A percentile compares a stretch with the other conserved stretches of the same genome.
These are phyloP conservation scores for Perdita meconis DNA, from an alignment of 2,888 invertebrate genomes.

Conservation along the genomic window DNA sequence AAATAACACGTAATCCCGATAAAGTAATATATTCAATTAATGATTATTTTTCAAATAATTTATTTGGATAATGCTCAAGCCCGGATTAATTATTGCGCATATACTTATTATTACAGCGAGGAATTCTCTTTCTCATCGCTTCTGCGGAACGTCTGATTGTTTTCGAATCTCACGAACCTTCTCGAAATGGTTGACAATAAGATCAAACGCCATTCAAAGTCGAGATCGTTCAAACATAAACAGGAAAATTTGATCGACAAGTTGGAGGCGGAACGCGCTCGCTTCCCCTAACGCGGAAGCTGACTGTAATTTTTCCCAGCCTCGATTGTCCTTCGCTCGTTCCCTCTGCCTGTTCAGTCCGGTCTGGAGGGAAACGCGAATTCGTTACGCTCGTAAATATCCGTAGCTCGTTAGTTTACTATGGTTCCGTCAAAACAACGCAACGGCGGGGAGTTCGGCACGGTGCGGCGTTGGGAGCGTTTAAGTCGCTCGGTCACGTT, in stretches of 20 bases:
- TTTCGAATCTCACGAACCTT: not conserved
- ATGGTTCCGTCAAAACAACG: slow-evolving; percentile 44
- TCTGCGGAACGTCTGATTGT: not conserved
- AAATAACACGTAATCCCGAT: too few relatives aligned
- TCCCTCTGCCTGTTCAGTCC: too few relatives aligned
- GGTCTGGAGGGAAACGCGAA: slow-evolving; percentile 20
- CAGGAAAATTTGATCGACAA: too few relatives aligned
- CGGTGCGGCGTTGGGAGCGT: slow-evolving; percentile 18
- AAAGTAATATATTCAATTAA: too few relatives aligned
- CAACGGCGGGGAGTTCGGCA: not conserved
- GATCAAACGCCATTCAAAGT: too few relatives aligned
- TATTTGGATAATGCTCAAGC: too few relatives aligned
- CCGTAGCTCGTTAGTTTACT: slow-evolving; percentile 30
- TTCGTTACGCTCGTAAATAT: slow-evolving; percentile 52
- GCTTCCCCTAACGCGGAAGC: not conserved
- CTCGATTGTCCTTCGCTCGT: slow-evolving; percentile 9
- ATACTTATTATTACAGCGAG: slow-evolving; percentile 1
- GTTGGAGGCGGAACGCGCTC: not conserved
- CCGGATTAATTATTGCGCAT: not conserved
- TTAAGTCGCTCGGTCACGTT: slow-evolving; percentile 64
- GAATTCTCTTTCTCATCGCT: not conserved
- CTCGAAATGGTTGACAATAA: too few relatives aligned
- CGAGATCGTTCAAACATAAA: too few relatives aligned
- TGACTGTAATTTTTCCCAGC: not conserved
- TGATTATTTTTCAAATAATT: too few relatives aligned